A percentile compares a stretch with the other conserved stretches of the same genome.
Conservation (phyloP, 2,113 vertebrate genomes). For the Actenoides hombroni region DNA sequence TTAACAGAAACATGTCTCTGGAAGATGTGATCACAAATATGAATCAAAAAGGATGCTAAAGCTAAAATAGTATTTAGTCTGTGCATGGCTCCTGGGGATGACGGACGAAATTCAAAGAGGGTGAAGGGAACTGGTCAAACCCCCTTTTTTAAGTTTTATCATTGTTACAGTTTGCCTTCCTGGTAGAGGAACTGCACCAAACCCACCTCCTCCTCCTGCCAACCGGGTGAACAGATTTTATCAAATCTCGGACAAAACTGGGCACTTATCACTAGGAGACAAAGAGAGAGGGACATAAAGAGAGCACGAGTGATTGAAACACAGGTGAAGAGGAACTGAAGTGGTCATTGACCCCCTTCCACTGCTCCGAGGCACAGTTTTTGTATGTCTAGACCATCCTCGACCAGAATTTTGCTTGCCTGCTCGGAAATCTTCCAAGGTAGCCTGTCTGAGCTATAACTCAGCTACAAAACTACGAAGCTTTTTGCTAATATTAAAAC, state of each 20-base stretch:
- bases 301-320: rapidly evolving
- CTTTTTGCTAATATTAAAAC: neutral
- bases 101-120: neutral
- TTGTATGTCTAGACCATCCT: neutral
- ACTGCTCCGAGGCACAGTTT: neutral
- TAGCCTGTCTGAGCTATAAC: neutral
- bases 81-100: neutral
- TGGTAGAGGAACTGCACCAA: neutral
- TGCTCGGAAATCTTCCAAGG: neutral
- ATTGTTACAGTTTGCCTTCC: neutral
- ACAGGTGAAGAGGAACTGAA: neutral
- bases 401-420: neutral
- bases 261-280: neutral
- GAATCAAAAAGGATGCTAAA: neutral
- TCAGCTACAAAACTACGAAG: neutral
- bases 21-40: neutral
- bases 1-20: neutral
- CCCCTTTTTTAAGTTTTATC: neutral
- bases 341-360: neutral
- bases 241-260: neutral
- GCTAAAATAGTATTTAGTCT: neutral
- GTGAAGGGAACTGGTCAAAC: neutral
- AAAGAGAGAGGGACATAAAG: neutral
- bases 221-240: neutral
- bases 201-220: neutral